Conservation (phyloP, 2,113 vertebrate species). For the Anhinga anhinga region DNA sequence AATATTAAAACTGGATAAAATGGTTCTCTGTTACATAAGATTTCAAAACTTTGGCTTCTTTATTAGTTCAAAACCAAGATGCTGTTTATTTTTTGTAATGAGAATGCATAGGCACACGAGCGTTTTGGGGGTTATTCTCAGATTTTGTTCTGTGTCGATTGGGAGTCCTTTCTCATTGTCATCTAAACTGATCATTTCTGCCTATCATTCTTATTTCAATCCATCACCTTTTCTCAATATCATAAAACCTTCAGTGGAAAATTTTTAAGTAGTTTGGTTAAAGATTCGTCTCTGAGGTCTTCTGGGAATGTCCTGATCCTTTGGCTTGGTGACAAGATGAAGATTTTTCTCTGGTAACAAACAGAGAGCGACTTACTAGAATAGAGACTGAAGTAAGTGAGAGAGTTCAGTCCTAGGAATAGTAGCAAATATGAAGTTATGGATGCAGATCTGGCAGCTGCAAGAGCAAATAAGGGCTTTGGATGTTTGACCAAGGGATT, state of each 20-base stretch:
- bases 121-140: background rate
- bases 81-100: background rate
- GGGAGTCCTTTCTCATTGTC: background rate
- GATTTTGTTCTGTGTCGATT: background rate
- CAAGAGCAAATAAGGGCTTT: constrained; percentile 4
- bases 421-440: constrained; percentile 27
- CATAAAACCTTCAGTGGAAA: background rate
- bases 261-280: background rate
- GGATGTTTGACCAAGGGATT: background rate
- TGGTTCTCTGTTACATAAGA: background rate
- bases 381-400: background rate
- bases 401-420: constrained; percentile 5
- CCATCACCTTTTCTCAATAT: background rate
- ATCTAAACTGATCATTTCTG: background rate
- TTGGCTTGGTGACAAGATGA: background rate
- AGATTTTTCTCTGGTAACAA: constrained; percentile 24
- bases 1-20: background rate
- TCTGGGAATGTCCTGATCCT: background rate
- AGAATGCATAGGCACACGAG: background rate
- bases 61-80: background rate
- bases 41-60: background rate
- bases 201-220: background rate
- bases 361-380: background rate
- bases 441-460: constrained; percentile 13
- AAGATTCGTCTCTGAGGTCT: background rate